Evolutionary conservation across 2,113 vertebrate species (phyloP), one percentile per base, ranked within the genome.

Genomic region (Caloenas nicobarica): DNA sequence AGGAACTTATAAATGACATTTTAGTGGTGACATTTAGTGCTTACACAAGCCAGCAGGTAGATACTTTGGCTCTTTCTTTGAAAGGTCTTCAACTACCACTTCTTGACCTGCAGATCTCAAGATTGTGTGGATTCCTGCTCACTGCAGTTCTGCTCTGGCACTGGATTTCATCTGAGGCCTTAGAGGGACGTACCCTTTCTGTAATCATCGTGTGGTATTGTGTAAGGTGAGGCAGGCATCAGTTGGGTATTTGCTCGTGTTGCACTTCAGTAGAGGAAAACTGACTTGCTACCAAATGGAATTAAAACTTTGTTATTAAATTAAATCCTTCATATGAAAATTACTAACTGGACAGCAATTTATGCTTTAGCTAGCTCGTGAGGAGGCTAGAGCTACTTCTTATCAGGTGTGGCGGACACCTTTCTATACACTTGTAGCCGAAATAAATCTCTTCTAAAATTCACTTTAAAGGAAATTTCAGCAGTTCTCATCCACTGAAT

Each of bases 161-260:
- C 44, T 4, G 1, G 50, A 24, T n/a, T n/a, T 80, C 29, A 29
- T 9, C 38, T 5, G 68, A 68, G 16, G 29, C 60, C 54, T 48
- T 2, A 0, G 21, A 48, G 15, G 10, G 31, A 36, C 2, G 1
- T 10, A 44, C 36, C n/a, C 42, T 38, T 44, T 34, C 65, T 21
- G 33, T 15, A 17, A 16, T 3, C 36, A 53, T 68, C 0, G 0
- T 9, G 6, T 42, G 8, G 10, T 10, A 7, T 13, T 17, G 25
- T 1, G 1, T 15, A 25, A 58, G 19, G 16, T 2, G 0, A 5
- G 44, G 5, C 0, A 0, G 22, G 46, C 23, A 40, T 1, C 1
- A 33, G 16, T 6, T 57, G 16, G 40, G 1, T n/a, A 29, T 50
- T 57, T 74, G 46, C 40, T 88, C 0, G 0, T 29, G 10, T 26